Base-by-base conservation (phyloP, 2,888 invertebrate species). In the Cephalotes varians region DNA sequence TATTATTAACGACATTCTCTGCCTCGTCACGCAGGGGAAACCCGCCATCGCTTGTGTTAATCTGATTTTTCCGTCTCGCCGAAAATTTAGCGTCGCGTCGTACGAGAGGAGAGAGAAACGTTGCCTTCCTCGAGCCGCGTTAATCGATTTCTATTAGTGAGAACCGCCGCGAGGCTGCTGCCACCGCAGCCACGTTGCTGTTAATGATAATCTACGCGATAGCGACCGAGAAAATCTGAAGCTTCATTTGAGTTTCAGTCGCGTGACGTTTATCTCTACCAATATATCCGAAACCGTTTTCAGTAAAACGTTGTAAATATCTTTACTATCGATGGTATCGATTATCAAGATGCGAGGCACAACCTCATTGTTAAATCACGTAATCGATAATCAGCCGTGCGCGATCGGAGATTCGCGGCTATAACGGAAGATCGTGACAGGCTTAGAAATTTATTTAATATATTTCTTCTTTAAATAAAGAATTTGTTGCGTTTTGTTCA, bases 81-180 rank as follows among this genome's bases (percentile, higher is more conserved):
- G 80, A 67, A 72, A 85, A 80, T 84, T 84, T 84, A 76, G 82
- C 69, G 71, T 21, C 49, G 76, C 64, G 67, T 44, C 72, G 73
- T 37, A 60, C 34, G 58, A 15, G 25, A 15, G 80, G n/a, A 62
- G 31, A 34, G 76, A 58, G 44, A 60, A 83, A 56, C 64, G 51
- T 44, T 47, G 40, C 62, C 34, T 56, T 54, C 28, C 64, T 62
- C 49, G 28, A 54, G 74, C 28, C 40, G 62, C 37, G 71, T 82
- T 85, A 85, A 85, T 85, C 82, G 82, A 85, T 85, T 82, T 82
- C 82, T 76, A 82, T 82, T 82, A 85, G 65, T 44, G 58, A 49
- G 18, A 77, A 73, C 28, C 25, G 80, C 77, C 71, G 37, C 49
- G 80, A 76, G 58, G 58, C 40, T 18, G 21, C n/a, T 37, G 37